Conservation (phyloP, 2,113 vertebrate species). For the Hucho hucho region DNA sequence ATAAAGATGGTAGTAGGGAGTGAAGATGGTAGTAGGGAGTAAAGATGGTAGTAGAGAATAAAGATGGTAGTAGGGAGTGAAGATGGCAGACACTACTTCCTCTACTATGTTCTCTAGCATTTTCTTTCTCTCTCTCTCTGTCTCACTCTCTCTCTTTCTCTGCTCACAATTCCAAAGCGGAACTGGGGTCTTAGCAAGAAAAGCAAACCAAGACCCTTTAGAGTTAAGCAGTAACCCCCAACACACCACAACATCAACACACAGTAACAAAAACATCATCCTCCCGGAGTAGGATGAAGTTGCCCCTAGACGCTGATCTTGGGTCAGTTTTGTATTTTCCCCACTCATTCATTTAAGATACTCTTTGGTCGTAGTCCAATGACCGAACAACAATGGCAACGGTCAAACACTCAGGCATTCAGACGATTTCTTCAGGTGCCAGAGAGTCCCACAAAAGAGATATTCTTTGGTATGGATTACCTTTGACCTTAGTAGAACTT, state of each 20-base stretch:
- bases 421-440: background rate
- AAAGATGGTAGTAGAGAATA: no score
- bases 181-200: conserved; percentile 33
- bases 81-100: no score
- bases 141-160: conserved; percentile 12
- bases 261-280: background rate
- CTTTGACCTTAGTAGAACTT: background rate
- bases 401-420: background rate
- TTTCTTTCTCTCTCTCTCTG: conserved; percentile 9
- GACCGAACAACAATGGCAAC: background rate
- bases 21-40: no score
- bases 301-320: no score
- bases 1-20: no score
- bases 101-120: background rate
- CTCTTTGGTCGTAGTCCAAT: no score
- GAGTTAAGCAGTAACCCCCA: background rate
- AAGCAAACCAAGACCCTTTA: conserved; percentile 33
- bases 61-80: no score
- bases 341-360: background rate
- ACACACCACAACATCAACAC: background rate
- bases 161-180: conserved; percentile 17
- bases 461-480: background rate
- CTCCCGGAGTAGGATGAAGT: background rate
- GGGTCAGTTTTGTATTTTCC: background rate
- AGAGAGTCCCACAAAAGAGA: background rate